Percentiles rank a stretch among this genome's conserved stretches.
phyloP scores from a whole-genome alignment of 2,888 invertebrate genomes.

The Geotrupes spiniger region DNA sequence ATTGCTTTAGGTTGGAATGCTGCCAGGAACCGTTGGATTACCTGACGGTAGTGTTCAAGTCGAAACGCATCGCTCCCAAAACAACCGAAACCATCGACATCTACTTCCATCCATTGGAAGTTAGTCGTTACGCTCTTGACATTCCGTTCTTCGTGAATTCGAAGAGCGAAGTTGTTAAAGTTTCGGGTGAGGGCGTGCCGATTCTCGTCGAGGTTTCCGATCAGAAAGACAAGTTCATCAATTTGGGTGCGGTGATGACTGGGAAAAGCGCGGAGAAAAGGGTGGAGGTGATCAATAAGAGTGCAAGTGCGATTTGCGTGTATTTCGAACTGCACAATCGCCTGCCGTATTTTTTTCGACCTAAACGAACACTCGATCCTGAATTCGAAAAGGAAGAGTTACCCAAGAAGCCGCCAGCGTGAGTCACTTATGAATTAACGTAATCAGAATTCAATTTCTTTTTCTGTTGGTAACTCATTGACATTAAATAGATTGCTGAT shows the following conservation, averaged over 20 bases:
- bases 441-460: neutral
- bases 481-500: too few species aligned
- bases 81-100: conserved; percentile 52
- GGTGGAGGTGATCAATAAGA: conserved; percentile 60
- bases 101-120: conserved; percentile 57
- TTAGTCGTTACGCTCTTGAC: conserved; percentile 53
- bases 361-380: conserved; percentile 28
- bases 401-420: conserved; percentile 6
- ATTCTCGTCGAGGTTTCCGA: conserved; percentile 45
- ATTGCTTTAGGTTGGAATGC: conserved; percentile 52
- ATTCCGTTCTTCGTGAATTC: conserved; percentile 58
- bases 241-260: conserved; percentile 47
- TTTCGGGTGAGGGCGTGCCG: conserved; percentile 57
- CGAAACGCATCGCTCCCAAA: conserved; percentile 49
- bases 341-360: conserved; percentile 42
- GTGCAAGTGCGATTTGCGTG: conserved; percentile 56
- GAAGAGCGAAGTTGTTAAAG: conserved; percentile 52
- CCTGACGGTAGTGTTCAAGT: conserved; percentile 53
- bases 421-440: neutral
- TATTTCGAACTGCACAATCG: conserved; percentile 54
- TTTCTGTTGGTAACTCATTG: neutral
- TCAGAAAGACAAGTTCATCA: conserved; percentile 44
- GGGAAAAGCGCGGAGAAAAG: conserved; percentile 54
- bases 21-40: conserved; percentile 52
- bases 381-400: conserved; percentile 34